phyloP scores from a whole-genome alignment of 2,888 invertebrate species.

The Neoitamus cyanurus region DNA sequence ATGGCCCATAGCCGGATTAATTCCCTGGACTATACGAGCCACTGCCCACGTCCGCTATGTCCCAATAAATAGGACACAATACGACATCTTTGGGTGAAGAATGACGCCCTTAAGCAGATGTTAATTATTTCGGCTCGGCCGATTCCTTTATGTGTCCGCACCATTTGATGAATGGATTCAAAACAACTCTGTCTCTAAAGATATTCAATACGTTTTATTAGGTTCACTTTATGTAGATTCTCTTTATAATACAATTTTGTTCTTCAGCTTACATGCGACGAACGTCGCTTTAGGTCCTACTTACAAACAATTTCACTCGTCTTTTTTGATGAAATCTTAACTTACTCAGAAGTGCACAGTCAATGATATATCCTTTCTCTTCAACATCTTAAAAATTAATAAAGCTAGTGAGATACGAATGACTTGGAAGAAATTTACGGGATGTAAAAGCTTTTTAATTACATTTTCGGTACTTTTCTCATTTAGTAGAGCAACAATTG shows the following conservation, averaged over 20 bases:
- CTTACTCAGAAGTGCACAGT: not conserved
- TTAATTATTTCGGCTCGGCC: not conserved
- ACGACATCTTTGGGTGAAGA: not conserved
- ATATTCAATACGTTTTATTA: not conserved
- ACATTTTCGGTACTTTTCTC: too few species aligned
- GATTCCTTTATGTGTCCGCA: not conserved
- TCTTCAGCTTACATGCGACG: constrained; percentile 6
- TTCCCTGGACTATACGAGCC: not conserved
- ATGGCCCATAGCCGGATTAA: not conserved
- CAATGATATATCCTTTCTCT: not conserved
- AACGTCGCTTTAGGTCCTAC: not conserved
- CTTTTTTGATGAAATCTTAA: not conserved
- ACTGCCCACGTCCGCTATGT: not conserved
- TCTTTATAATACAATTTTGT: constrained; percentile 7
- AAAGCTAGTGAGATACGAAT: constrained; percentile 22
- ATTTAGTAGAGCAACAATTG: too few species aligned
- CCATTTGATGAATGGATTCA: not conserved
- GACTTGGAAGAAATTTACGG: not conserved
- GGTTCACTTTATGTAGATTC: not conserved
- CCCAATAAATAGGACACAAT: not conserved
- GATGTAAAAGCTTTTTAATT: not conserved
- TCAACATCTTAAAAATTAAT: constrained; percentile 11
- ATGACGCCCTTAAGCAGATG: constrained; percentile 7
- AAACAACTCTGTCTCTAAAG: not conserved
- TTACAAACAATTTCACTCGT: constrained; percentile 21